Percentiles rank a stretch among this genome's conserved stretches.
Conservation (phyloP, 2,888 invertebrate species). For the Griposia aprilina region DNA sequence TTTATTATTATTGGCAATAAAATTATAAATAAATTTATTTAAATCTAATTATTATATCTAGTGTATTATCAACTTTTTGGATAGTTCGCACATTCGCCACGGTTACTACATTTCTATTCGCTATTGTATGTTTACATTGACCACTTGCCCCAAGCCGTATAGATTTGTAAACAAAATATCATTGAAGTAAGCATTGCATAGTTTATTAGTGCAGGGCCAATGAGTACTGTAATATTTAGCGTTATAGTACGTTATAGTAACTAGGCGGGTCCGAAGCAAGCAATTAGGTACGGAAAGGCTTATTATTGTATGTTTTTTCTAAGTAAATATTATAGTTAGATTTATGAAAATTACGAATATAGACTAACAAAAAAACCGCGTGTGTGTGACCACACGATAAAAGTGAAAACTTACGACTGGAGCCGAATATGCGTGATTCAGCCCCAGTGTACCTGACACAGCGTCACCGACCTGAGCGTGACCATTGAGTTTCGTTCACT, state of each 20-base stretch:
- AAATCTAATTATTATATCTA: constrained; percentile 22
- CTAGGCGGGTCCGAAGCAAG: constrained; percentile 71
- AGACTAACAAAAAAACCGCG: background rate
- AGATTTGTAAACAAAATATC: constrained; percentile 69
- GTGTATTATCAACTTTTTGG: constrained; percentile 16
- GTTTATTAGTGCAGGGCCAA: constrained; percentile 79
- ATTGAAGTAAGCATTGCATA: constrained; percentile 75
- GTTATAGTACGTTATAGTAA: constrained; percentile 65
- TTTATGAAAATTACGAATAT: background rate
- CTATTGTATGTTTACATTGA: constrained; percentile 40
- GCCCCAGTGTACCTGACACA: background rate
- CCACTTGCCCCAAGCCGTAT: constrained; percentile 43
- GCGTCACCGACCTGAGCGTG: background rate
- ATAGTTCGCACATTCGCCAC: constrained; percentile 22
- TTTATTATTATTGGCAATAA: constrained; percentile 48
- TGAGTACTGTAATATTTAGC: constrained; percentile 77
- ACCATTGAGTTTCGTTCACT: background rate
- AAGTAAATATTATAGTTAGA: constrained; percentile 3
- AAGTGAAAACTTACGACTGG: background rate
- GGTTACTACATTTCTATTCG: constrained; percentile 4
- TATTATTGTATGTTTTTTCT: constrained; percentile 70
- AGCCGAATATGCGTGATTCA: background rate
- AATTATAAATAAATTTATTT: constrained; percentile 32
- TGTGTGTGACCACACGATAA: too few species aligned
- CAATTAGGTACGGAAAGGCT: constrained; percentile 70